These are phyloP conservation scores for Mionectes macconnelli DNA, from an alignment of 2,113 vertebrate genomes.

Conservation along the genomic window DNA sequence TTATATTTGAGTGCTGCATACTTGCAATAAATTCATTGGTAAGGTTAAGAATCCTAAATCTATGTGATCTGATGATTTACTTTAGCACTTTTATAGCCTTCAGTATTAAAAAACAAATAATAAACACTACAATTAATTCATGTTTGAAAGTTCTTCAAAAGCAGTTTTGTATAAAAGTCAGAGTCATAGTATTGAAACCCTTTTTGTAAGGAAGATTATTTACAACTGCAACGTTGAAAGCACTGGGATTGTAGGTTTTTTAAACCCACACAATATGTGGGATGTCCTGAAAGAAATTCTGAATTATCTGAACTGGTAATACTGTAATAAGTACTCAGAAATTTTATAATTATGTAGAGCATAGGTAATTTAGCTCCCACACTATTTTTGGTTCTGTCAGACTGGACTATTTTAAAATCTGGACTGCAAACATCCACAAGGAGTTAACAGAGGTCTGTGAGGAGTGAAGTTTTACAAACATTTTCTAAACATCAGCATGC, in stretches of 20 bases:
- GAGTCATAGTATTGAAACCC: background rate
- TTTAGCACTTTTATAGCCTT: background rate
- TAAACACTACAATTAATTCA: background rate
- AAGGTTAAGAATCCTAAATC: background rate
- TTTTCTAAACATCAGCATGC: background rate
- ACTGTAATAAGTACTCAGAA: background rate
- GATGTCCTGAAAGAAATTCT: background rate
- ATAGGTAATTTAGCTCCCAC: background rate
- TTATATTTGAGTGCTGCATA: background rate
- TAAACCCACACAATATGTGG: background rate
- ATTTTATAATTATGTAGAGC: background rate
- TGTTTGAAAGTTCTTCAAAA: background rate
- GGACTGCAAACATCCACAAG: background rate
- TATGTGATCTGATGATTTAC: background rate
- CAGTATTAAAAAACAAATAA: background rate
- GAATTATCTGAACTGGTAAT: background rate
- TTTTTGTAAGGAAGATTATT: background rate
- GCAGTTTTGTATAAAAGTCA: background rate
- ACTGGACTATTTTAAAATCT: background rate
- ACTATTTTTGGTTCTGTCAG: background rate
- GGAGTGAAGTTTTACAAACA: background rate
- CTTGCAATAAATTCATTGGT: background rate
- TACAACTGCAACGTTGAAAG: background rate
- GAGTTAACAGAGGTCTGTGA: slow-evolving; percentile 6
- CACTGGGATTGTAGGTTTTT: background rate